Conservation (phyloP, 2,888 invertebrate species). For the Nemoura dubitans region DNA sequence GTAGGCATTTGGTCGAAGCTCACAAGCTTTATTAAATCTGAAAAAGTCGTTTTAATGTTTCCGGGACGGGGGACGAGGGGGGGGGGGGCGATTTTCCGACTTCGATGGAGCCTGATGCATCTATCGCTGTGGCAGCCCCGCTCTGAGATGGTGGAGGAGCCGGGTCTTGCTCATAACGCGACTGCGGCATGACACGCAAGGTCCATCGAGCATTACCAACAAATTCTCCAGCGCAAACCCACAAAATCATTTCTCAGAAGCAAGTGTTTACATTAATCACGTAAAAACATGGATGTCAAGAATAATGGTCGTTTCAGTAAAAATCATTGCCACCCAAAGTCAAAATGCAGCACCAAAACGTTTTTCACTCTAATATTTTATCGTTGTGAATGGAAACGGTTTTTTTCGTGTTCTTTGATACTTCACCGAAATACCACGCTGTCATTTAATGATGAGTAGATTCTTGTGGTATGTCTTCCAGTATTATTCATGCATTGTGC, state of each 20-base stretch:
- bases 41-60: neutral
- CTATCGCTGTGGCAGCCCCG: too few species aligned
- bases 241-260: neutral
- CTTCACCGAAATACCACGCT: conserved; percentile 34
- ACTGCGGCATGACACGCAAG: too few species aligned
- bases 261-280: conserved; percentile 7
- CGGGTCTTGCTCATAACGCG: neutral
- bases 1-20: neutral
- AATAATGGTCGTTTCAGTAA: conserved; percentile 3
- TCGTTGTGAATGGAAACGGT: neutral
- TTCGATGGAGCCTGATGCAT: too few species aligned
- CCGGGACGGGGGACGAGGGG: too few species aligned
- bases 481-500: conserved; percentile 25
- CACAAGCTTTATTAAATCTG: neutral
- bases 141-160: neutral
- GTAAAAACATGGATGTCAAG: neutral
- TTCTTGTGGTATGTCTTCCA: conserved; percentile 8
- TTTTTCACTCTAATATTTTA: neutral
- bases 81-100: neutral
- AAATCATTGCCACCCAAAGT: conserved; percentile 20
- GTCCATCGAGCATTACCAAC: neutral
- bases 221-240: neutral
- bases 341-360: conserved; percentile 4
- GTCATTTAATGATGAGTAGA: conserved; percentile 35
- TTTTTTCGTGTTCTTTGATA: conserved; percentile 26